Evolutionary conservation across 2,888 invertebrate genomes (phyloP).

Genomic region (Synanthedon vespiformis): DNA sequence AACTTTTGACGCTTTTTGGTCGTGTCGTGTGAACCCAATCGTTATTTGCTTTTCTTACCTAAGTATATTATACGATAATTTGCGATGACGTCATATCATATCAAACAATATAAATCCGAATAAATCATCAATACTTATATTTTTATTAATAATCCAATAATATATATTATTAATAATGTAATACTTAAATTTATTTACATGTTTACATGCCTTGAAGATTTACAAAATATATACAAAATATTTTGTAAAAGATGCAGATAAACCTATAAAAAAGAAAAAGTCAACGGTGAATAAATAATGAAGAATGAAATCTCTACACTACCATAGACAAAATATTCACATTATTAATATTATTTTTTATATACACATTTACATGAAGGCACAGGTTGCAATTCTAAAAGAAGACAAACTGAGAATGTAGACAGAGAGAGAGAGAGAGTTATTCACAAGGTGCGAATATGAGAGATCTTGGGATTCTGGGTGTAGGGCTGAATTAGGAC

Average conservation of each 20-base stretch:
- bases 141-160: too few relatives aligned
- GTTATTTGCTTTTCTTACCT: constrained; percentile 9
- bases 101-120: too few relatives aligned
- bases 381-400: constrained; percentile 27
- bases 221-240: not conserved
- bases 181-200: too few relatives aligned
- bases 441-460: constrained; percentile 67
- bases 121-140: too few relatives aligned
- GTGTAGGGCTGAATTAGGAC: constrained; percentile 19
- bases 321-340: not conserved
- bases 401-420: constrained; percentile 22
- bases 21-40: constrained; percentile 14
- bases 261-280: not conserved
- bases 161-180: too few relatives aligned
- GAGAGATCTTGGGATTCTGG: constrained; percentile 29
- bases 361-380: constrained; percentile 11
- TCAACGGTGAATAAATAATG: not conserved
- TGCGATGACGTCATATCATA: too few relatives aligned
- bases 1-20: constrained; percentile 15
- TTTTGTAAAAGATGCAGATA: not conserved
- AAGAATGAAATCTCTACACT: not conserved
- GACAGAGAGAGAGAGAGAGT: constrained; percentile 45
- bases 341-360: not conserved
- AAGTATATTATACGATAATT: too few relatives aligned
- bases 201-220: too few relatives aligned